Conservation (phyloP, 2,113 vertebrate species). For the Petrocephalus zakoni region DNA sequence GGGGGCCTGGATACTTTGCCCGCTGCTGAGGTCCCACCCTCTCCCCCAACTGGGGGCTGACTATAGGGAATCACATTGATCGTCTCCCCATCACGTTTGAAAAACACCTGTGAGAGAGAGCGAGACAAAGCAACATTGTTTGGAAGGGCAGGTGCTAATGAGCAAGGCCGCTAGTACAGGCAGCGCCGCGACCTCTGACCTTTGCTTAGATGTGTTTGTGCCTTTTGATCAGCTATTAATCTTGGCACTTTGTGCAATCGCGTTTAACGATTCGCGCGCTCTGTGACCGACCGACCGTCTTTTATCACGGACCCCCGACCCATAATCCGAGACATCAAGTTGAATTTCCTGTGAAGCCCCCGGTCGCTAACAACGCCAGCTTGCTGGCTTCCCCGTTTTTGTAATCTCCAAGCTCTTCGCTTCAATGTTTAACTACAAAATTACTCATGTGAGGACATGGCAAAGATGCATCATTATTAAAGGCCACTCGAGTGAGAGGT, state of each 20-base stretch:
- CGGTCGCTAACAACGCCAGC: background rate
- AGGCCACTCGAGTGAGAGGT: background rate
- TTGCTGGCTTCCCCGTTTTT: background rate
- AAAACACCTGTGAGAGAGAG: constrained; percentile 71
- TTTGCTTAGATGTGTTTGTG: background rate
- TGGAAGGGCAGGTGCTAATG: background rate
- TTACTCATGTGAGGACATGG: background rate
- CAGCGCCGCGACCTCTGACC: background rate
- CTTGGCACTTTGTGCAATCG: background rate
- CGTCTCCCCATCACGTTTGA: constrained; percentile 81
- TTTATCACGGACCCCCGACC: background rate
- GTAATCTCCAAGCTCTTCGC: background rate
- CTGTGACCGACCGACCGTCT: background rate
- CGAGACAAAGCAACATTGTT: background rate
- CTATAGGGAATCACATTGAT: constrained; percentile 69
- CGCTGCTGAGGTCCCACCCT: constrained; percentile 36
- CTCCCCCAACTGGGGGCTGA: constrained; percentile 43
- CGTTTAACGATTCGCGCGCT: background rate
- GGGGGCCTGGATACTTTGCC: constrained; percentile 58
- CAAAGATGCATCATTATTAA: background rate
- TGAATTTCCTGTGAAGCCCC: background rate
- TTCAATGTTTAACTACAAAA: background rate
- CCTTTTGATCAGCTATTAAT: background rate
- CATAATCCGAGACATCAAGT: background rate
- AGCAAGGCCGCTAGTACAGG: background rate